Evolutionary conservation across 1,140 invertebrate species (phyloP), one percentile per base, ranked within the genome.

Genomic region (Zophobas atratus): DNA sequence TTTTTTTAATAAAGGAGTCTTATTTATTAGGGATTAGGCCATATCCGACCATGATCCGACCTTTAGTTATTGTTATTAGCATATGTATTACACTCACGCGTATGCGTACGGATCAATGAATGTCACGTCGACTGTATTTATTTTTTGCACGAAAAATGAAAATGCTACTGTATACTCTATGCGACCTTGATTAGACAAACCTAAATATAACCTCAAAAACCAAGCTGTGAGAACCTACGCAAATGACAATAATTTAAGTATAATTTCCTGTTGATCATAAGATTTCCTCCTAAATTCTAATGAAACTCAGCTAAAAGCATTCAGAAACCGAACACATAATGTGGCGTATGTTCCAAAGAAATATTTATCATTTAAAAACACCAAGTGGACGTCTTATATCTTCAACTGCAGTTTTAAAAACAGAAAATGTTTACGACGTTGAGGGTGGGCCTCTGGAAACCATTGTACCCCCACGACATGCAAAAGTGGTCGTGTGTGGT

Each of bases 401-500:
- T 36, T 67, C 6, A 5, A 67, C 8, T 33, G 20, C n/a, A 20
- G 33, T 20, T 4, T 43, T 67, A 43, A 20, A 67, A n/a, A 67
- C 60, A n/a, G 60, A 67, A 43, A 67, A 67, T 43, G 43, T 67
- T 20, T 67, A 43, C 35, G 60, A 67, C 32, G 39, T 43, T 41
- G 60, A 46, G 33, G 39, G 43, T 20, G 60, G 38, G 32, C 60
- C 60, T 41, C 38, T 67, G 2, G 60, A 67, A 33, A 43, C 60
- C 2, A 20, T 60, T 43, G 51, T 46, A 34, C 81, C 78, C 2
- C 89, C 88, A 41, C 81, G 86, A 63, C 86, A 91, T 83, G 87
- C 90, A 3, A 89, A 91, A 83, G 93, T 94, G 41, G 94, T 98
- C 4, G 93, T 99, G 83, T 98, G 97, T 88, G 98, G 98, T 8